These are phyloP conservation scores for Drosophila peninsularis DNA, from an alignment of 2,888 invertebrate genomes.

Conservation along the genomic window DNA sequence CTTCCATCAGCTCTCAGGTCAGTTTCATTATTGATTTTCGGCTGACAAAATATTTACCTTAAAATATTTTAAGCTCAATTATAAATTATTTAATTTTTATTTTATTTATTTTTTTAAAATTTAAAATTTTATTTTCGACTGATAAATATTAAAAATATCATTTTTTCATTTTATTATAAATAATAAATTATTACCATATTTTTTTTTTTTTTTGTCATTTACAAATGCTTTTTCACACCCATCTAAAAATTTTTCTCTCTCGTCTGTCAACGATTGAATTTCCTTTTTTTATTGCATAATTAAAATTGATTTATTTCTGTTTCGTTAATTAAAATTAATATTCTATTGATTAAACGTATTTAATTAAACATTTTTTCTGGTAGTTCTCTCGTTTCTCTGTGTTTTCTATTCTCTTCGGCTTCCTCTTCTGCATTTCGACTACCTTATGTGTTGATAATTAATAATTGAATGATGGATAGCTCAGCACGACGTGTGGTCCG, in stretches of 20 bases:
- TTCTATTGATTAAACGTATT: constrained; percentile 43
- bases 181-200: constrained; percentile 18
- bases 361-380: constrained; percentile 39
- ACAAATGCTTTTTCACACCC: constrained; percentile 36
- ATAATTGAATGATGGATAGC: constrained; percentile 61
- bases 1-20: constrained; percentile 22
- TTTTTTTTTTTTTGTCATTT: constrained; percentile 24
- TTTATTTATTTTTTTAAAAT: too few relatives aligned
- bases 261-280: constrained; percentile 22
- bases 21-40: constrained; percentile 56
- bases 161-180: too few relatives aligned
- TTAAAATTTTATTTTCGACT: too few relatives aligned
- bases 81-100: constrained; percentile 8
- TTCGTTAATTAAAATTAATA: constrained; percentile 53
- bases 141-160: too few relatives aligned
- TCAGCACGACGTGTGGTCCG: constrained; percentile 52
- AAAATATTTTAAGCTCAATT: constrained; percentile 24
- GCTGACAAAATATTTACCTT: constrained; percentile 13
- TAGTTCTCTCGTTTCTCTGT: constrained; percentile 11
- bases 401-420: constrained; percentile 5
- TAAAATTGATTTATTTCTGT: constrained; percentile 37
- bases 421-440: not conserved
- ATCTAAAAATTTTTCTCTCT: not conserved
- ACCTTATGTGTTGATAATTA: constrained; percentile 23
- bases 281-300: constrained; percentile 6